Conservation (phyloP, 1,140 invertebrate genomes). For the Camponotus vicinus region DNA sequence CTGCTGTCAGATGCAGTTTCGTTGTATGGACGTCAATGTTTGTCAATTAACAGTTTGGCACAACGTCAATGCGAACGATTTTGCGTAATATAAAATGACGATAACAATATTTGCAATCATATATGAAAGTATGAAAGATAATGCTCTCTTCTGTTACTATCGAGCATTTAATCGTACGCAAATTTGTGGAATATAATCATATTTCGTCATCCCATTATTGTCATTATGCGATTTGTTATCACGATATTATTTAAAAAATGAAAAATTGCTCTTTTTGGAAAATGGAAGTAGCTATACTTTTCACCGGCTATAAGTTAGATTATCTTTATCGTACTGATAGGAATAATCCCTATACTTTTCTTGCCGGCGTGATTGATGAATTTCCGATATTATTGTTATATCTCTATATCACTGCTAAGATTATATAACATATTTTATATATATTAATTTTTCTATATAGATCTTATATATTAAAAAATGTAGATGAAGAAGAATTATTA, state of each 20-base stretch:
- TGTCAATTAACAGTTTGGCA: not conserved
- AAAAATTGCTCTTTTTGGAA: not conserved
- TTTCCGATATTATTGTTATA: conserved; percentile 8
- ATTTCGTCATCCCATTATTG: not conserved
- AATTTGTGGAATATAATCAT: not conserved
- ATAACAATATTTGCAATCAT: conserved; percentile 25
- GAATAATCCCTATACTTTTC: not conserved
- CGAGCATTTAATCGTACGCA: not conserved
- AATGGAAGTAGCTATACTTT: not conserved
- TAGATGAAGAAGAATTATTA: no score
- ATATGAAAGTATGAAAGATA: not conserved
- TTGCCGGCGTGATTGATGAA: not conserved
- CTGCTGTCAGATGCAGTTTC: not conserved
- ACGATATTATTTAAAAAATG: not conserved
- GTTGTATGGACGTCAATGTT: conserved; percentile 26
- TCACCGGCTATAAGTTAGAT: not conserved
- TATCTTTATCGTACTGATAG: conserved; percentile 23
- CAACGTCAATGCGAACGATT: conserved; percentile 35
- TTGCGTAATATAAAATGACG: conserved; percentile 36
- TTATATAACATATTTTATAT: no score
- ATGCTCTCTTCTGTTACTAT: not conserved
- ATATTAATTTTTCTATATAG: no score
- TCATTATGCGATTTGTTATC: not conserved
- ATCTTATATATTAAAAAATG: no score
- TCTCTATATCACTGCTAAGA: not conserved